phyloP scores from a whole-genome alignment of 2,797 vertebrate genomes.

The Rhinatrema bivittatum region DNA sequence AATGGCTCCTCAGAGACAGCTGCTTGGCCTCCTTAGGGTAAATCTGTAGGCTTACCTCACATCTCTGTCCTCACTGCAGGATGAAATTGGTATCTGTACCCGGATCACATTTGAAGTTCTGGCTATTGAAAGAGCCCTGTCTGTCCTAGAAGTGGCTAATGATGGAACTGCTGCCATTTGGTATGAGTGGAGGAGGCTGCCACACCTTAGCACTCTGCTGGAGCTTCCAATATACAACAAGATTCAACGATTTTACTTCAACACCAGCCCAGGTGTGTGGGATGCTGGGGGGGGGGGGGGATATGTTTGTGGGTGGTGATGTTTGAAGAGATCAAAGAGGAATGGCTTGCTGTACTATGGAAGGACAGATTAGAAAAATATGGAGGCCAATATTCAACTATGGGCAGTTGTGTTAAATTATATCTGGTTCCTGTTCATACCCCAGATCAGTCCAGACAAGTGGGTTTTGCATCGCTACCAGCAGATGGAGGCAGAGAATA shows the following conservation, averaged over 20 bases:
- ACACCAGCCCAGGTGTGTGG: constrained; percentile 64
- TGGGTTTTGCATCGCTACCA: too few species aligned
- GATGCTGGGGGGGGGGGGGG: too few species aligned
- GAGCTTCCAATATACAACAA: constrained; percentile 27
- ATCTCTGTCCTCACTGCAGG: constrained; percentile 37
- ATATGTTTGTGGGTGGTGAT: too few species aligned
- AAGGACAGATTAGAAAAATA: too few species aligned
- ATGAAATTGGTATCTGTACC: constrained; percentile 64
- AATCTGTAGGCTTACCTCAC: not conserved
- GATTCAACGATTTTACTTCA: constrained; percentile 69
- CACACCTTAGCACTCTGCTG: constrained; percentile 40
- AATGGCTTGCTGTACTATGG: too few species aligned
- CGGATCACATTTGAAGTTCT: constrained; percentile 68
- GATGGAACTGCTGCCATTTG: constrained; percentile 75
- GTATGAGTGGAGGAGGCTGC: constrained; percentile 75
- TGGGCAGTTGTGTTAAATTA: too few species aligned
- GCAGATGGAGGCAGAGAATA: too few species aligned
- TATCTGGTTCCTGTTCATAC: too few species aligned
- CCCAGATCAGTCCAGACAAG: too few species aligned
- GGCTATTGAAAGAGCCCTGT: constrained; percentile 57
- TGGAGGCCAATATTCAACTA: too few species aligned
- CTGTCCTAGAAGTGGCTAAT: constrained; percentile 67
- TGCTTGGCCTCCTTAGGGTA: not conserved
- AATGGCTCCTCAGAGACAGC: not conserved
- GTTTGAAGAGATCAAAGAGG: too few species aligned